Percentiles rank a stretch among this genome's conserved stretches.
These are phyloP conservation scores for Leptonema lineaticorne DNA, from an alignment of 1,140 invertebrate genomes.

Conservation along the genomic window DNA sequence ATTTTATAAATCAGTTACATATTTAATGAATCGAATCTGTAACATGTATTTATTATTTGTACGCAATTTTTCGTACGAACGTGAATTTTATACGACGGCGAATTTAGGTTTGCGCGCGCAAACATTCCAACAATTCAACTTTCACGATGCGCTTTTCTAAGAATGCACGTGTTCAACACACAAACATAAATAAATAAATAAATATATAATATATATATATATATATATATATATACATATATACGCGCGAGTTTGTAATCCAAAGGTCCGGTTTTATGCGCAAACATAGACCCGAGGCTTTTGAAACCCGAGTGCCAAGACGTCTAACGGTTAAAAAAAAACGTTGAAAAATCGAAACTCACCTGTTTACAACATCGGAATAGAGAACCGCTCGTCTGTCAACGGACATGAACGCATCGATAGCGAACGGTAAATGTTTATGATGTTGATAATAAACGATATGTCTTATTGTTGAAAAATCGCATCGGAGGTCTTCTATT, in stretches of 20 bases:
- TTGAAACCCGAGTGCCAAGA: not conserved
- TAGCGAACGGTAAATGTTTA: constrained; percentile 21
- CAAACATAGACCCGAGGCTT: not conserved
- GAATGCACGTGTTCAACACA: constrained; percentile 11
- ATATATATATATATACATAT: too few species aligned
- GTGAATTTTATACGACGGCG: too few species aligned
- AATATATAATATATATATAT: too few species aligned
- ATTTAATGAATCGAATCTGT: too few species aligned
- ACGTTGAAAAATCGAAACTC: constrained; percentile 11
- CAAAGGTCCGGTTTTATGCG: constrained; percentile 5
- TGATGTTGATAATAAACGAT: not conserved
- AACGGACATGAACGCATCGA: constrained; percentile 2
- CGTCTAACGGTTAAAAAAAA: constrained; percentile 14
- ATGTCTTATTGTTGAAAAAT: too few species aligned
- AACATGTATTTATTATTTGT: too few species aligned
- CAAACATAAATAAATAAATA: too few species aligned
- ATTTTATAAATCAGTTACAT: too few species aligned
- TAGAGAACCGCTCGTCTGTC: not conserved
- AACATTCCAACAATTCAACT: constrained; percentile 1
- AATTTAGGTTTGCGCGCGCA: not conserved
- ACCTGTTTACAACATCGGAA: constrained; percentile 22
- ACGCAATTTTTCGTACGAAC: too few species aligned
- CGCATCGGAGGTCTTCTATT: too few species aligned
- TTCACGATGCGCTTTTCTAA: constrained; percentile 16
- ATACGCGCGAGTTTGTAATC: too few species aligned